Evolutionary conservation across 1,140 invertebrate genomes (phyloP).

Genomic region (Archivesica marissinica): DNA sequence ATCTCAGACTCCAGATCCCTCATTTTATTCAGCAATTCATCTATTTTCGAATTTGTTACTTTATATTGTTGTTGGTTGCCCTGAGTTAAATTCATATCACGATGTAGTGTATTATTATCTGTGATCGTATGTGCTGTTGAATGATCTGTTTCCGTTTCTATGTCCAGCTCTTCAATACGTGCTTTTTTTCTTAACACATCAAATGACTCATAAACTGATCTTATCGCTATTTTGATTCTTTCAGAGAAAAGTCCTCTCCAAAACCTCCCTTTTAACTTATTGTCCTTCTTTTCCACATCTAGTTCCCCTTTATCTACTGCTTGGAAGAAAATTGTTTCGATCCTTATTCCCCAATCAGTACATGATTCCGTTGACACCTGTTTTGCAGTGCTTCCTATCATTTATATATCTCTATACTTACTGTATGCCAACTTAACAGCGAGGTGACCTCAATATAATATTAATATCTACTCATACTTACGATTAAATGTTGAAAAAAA

Average conservation of each 20-base stretch:
- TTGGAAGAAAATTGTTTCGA: slow-evolving; percentile 20
- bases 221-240: neutral
- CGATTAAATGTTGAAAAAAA: no score
- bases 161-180: neutral
- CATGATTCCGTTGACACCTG: neutral
- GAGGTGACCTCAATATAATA: no score
- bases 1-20: neutral
- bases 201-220: slow-evolving; percentile 15
- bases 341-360: slow-evolving; percentile 25
- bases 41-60: neutral
- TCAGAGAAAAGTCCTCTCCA: neutral
- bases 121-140: neutral
- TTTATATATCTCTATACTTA: no score
- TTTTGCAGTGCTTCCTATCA: slow-evolving; percentile 16
- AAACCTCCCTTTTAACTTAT: neutral
- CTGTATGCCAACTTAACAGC: no score
- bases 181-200: neutral
- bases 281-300: neutral
- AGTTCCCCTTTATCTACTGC: neutral
- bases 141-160: neutral
- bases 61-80: neutral
- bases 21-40: neutral
- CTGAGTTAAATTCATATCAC: neutral
- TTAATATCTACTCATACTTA: no score
- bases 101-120: neutral